Evolutionary conservation across 2,888 invertebrate genomes (phyloP), one percentile per base, ranked within the genome.

Genomic region (Epistrophella euchroma): DNA sequence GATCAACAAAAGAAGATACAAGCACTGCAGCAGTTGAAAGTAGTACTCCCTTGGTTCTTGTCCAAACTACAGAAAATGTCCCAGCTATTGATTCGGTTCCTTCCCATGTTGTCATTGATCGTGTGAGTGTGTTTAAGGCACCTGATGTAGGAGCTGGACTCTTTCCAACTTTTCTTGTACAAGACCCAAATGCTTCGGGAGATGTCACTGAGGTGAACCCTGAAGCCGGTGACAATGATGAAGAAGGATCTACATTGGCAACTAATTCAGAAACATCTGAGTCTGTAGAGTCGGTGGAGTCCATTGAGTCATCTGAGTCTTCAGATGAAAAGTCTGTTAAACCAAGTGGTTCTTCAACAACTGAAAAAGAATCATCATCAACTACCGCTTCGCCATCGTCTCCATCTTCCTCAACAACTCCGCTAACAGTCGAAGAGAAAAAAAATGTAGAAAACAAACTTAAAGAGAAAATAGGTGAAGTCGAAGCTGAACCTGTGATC

Each of bases 401-500:
- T 15, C 15, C 43, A 15, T 40, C 74, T 17, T 52, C 62, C 45
- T 83, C 79, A 55, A 88, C 89, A 56, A 88, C 89, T 0, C 89
- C 89, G 71, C 87, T 88, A 40, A 88, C 90, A 43, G 89, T 88
- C 37, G 88, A 89, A 28, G 89, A 91, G 68, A 89, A 90, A 2
- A 90, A 91, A 85, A 88, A 90, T 81, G 90, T 86, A 22, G 92
- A 92, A 84, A 88, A 91, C 60, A 90, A 92, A 78, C 89, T 92
- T 1, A 92, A 91, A 87, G 91, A 91, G 70, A 91, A 91, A 89
- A 89, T 91, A 4, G 92, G 91, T 28, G 92, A 92, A 88, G 91
- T 92, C 40, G 92, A 92, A 88, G 92, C 92, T 28, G 91, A 91
- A 28, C 92, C 92, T n/a, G 88, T 92, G 11, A 92, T 92, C 76